A percentile compares a stretch with the other conserved stretches of the same genome.
Evolutionary conservation across 2,113 vertebrate species (phyloP).

Genomic region (Elgaria multicarinata): DNA sequence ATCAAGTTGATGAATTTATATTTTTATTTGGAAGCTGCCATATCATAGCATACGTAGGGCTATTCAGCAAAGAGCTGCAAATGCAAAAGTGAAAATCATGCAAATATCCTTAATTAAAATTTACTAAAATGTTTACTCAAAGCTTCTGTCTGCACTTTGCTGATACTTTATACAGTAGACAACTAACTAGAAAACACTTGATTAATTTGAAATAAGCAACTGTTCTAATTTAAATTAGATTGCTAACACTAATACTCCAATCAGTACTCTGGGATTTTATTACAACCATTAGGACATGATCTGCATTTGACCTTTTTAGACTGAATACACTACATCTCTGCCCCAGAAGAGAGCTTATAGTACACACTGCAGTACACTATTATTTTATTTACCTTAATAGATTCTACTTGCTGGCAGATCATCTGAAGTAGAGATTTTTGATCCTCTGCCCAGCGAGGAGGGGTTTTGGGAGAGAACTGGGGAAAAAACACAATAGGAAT

Average conservation of each 20-base stretch:
- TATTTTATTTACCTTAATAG: slow-evolving; percentile 86
- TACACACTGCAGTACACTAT: background rate
- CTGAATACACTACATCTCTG: background rate
- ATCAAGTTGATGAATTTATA: too few relatives aligned
- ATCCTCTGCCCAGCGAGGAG: slow-evolving; percentile 95
- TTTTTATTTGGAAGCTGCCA: background rate
- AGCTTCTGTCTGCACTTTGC: background rate
- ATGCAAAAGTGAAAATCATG: background rate
- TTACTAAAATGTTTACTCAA: background rate
- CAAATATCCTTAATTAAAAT: background rate
- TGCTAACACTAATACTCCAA: background rate
- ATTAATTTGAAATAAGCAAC: background rate
- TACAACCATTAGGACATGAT: background rate
- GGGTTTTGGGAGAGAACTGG: slow-evolving; percentile 92
- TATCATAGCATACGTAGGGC: background rate
- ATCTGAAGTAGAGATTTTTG: slow-evolving; percentile 92
- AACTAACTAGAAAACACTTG: background rate
- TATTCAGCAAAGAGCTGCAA: background rate
- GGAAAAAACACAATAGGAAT: slow-evolving; percentile 11
- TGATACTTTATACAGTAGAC: background rate
- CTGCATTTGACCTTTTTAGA: background rate
- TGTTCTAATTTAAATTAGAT: background rate
- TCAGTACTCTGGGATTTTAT: background rate
- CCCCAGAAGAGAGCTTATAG: background rate
- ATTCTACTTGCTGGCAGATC: slow-evolving; percentile 95